Evolutionary conservation across 2,888 invertebrate genomes (phyloP).

Genomic region (Rhagonycha fulva): DNA sequence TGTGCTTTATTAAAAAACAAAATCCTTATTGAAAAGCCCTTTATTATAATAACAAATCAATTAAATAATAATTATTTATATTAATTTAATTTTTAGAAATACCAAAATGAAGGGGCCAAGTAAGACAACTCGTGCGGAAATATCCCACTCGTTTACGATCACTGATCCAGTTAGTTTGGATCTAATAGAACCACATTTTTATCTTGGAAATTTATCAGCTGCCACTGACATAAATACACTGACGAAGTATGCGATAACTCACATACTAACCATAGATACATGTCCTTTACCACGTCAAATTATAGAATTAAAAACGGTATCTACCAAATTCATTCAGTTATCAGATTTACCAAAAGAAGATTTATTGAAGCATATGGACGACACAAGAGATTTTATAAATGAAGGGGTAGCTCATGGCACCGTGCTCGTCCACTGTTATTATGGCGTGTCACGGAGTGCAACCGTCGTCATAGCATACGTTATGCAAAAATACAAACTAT

Average conservation of each 20-base stretch:
- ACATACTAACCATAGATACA: slow-evolving; percentile 82
- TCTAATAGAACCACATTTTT: slow-evolving; percentile 61
- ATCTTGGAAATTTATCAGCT: slow-evolving; percentile 76
- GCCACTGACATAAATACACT: slow-evolving; percentile 74
- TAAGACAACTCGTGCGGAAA: slow-evolving; percentile 27
- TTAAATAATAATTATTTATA: background rate
- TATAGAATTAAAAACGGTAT: slow-evolving; percentile 67
- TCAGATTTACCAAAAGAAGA: slow-evolving; percentile 87
- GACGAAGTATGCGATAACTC: slow-evolving; percentile 68
- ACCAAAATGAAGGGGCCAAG: slow-evolving; percentile 1
- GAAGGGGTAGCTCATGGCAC: slow-evolving; percentile 67
- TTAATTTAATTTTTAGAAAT: background rate
- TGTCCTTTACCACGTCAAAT: slow-evolving; percentile 81
- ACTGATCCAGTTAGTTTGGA: slow-evolving; percentile 64
- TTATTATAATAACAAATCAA: too few species aligned
- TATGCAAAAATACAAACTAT: slow-evolving; percentile 82
- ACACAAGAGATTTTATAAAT: slow-evolving; percentile 77
- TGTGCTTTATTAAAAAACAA: too few species aligned
- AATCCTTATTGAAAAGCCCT: too few species aligned
- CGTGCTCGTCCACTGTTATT: slow-evolving; percentile 89
- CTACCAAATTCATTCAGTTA: slow-evolving; percentile 77
- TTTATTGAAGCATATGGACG: slow-evolving; percentile 77
- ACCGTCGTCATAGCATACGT: slow-evolving; percentile 84
- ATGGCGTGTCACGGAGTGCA: slow-evolving; percentile 89
- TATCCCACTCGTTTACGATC: slow-evolving; percentile 56